These are phyloP conservation scores for Drosophila flavopinicola DNA, from an alignment of 2,888 invertebrate species.

Conservation along the genomic window DNA sequence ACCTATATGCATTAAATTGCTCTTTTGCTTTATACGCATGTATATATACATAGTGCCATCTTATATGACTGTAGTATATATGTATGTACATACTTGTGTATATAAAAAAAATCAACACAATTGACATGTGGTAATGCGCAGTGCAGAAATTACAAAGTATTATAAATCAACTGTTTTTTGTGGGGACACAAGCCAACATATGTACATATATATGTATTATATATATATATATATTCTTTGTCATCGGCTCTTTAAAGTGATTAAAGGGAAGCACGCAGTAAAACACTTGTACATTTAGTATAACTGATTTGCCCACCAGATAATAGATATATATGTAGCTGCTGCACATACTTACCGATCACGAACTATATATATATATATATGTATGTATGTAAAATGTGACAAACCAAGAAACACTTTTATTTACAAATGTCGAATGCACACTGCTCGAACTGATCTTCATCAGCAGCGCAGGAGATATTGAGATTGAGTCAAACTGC, in stretches of 20 bases:
- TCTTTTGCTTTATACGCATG: neutral
- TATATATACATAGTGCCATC: neutral
- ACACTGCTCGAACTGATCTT: slow-evolving; percentile 28
- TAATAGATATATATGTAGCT: neutral
- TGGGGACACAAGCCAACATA: no score
- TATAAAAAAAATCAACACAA: neutral
- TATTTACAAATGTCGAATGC: slow-evolving; percentile 26
- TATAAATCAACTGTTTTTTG: slow-evolving; percentile 1
- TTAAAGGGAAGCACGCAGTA: no score
- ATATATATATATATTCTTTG: neutral
- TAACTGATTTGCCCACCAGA: neutral
- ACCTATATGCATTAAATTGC: neutral
- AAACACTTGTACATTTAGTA: slow-evolving; percentile 7
- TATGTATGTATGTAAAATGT: neutral
- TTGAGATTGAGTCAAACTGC: slow-evolving; percentile 19
- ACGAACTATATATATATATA: neutral
- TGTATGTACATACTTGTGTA: neutral
- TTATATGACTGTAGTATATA: no score
- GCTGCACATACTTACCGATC: slow-evolving; percentile 18
- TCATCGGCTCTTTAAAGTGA: neutral
- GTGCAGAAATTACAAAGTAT: slow-evolving; percentile 17
- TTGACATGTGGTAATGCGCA: slow-evolving; percentile 19
- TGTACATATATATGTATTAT: neutral
- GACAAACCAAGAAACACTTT: slow-evolving; percentile 1
- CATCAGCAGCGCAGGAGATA: slow-evolving; percentile 5